Evolutionary conservation across 2,888 invertebrate species (phyloP), one percentile per base, ranked within the genome.

Genomic region (Nomada fucata): DNA sequence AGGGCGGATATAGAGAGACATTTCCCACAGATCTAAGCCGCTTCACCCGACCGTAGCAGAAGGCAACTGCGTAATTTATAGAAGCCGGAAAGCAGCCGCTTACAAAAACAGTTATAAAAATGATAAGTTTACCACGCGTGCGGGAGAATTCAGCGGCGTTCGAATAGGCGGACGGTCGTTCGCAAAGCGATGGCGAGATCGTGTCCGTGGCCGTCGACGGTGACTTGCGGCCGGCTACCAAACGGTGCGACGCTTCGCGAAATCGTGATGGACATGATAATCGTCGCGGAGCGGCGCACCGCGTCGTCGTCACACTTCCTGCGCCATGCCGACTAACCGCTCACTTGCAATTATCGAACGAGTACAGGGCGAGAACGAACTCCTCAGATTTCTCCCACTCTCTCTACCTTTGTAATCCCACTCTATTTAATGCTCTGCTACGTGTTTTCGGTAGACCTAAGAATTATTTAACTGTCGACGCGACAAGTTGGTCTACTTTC

Each of bases 251-350:
- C 92, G 91, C 89, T 88, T 86, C 90, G 89, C 90, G 89, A 92
- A 93, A 92, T 93, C 91, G 91, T 91, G 91, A 92, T 92, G 91
- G 93, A 93, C 92, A 89, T 89, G 90, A 92, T 93, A 92, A 93
- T 93, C 92, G 91, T 87, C 89, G 89, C 88, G 90, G 91, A 90
- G 89, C 88, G 87, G 85, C 86, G 89, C 88, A 90, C 91, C 90
- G 90, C 88, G 87, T 83, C 86, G 88, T 86, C 91, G 92, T 92
- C 92, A 91, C 91, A 92, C 90, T 87, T 87, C 86, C 87, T 85
- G 90, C 86, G 85, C 80, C 88, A 76, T 79, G 72, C 77, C 87
- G 88, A 69, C 76, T 74, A 69, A 82, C 74, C 88, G 85, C 70
- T 88, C 85, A 65, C 85, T 86, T 84, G 76, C 85, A 87, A 87